Evolutionary conservation across 2,888 invertebrate species (phyloP).

Genomic region (Diarsia dahlii): DNA sequence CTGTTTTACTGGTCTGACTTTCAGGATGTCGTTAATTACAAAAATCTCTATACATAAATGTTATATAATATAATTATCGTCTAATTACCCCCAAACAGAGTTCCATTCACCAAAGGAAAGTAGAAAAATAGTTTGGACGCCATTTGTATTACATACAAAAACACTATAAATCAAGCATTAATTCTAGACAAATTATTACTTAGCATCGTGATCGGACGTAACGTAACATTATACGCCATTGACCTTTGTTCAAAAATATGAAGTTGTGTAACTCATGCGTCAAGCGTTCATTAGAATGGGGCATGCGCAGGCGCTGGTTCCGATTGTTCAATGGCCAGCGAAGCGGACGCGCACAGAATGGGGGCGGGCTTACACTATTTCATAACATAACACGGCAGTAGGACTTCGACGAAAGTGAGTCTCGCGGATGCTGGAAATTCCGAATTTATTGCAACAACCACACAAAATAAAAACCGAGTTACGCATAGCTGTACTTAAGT

Average conservation of each 20-base stretch:
- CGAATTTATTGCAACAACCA: constrained; percentile 54
- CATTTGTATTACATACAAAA: constrained; percentile 48
- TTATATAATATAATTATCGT: constrained; percentile 32
- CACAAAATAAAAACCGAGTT: constrained; percentile 36
- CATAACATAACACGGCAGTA: constrained; percentile 74
- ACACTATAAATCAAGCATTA: constrained; percentile 56
- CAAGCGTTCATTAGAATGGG: constrained; percentile 77
- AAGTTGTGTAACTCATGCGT: constrained; percentile 77
- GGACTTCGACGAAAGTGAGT: constrained; percentile 75
- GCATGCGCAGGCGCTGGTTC: constrained; percentile 71
- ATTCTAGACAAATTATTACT: constrained; percentile 51
- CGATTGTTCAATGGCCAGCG: constrained; percentile 74
- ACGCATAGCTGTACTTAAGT: constrained; percentile 23
- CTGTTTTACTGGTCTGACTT: not conserved
- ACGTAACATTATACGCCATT: constrained; percentile 73
- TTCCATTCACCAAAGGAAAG: constrained; percentile 61
- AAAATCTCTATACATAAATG: constrained; percentile 23
- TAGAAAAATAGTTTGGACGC: constrained; percentile 48
- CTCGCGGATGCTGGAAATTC: constrained; percentile 74
- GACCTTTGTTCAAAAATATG: constrained; percentile 76
- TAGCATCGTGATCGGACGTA: constrained; percentile 27
- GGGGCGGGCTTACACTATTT: constrained; percentile 80
- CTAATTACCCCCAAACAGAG: constrained; percentile 21
- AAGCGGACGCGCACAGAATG: constrained; percentile 78
- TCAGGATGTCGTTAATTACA: not conserved